Evolutionary conservation across 92 coral and sea anemone genomes (phyloP), one percentile per base, ranked within the genome.

Genomic region (Palythoa caribaeorum): DNA sequence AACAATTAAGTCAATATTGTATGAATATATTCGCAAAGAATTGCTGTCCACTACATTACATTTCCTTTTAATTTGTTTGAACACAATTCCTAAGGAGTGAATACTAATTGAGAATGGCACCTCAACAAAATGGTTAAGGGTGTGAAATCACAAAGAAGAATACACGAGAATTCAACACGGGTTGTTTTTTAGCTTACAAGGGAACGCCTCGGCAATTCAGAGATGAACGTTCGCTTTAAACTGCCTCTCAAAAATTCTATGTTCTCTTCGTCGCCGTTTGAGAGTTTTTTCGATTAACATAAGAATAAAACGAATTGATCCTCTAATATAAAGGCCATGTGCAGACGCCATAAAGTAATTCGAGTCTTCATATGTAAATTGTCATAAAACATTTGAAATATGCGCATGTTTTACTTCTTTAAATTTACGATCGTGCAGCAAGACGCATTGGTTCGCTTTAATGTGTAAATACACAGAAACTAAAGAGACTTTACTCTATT

Each of bases 291-390:
- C 40, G 35, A 44, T 81, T 81, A 81, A 66, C 86, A 81, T 77
- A 87, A 72, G 75, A 87, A 72, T 62, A 62, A 83, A 92, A 84
- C 16, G 90, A 88, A 83, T 73, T 87, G 69, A 80, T 90, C 87
- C 86, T 62, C 79, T 87, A 91, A 91, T 88, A 63, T 88, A 91
- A 91, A 84, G 87, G 90, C 78, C 93, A 95, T 95, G 96, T 93
- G 98, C 94, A 95, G 81, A 38, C 91, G 84, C 94, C 98, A 90
- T 90, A 91, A 88, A 91, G 92, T 83, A 90, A 87, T 78, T 84
- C 84, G 94, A 93, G 86, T 91, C 87, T 91, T 88, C 89, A 90
- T 95, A 95, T 93, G 98, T 90, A 93, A 95, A 95, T 95, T 90
- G 95, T 83, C 83, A 28, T 72, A 68, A 95, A 93, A 90, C 98